These are phyloP conservation scores for Chascanopsetta lugubris DNA, from an alignment of 2,113 vertebrate genomes.

Conservation along the genomic window DNA sequence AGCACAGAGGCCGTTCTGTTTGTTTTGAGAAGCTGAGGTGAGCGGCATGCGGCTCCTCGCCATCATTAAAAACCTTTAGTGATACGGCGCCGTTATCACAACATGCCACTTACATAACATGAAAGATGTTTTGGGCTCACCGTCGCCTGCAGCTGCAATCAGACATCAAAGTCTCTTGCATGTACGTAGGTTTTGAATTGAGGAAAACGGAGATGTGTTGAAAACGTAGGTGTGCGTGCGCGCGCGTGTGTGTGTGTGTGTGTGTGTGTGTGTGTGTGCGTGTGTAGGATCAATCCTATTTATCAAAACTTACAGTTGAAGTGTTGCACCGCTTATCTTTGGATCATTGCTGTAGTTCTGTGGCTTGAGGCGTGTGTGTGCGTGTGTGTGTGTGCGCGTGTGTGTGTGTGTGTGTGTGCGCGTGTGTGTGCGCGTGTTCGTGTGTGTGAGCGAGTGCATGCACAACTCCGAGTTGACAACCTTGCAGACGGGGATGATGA, in stretches of 20 bases:
- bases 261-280: background rate
- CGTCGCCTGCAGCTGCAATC: constrained; percentile 24
- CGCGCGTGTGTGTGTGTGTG: background rate
- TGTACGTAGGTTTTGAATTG: background rate
- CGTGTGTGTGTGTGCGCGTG: background rate
- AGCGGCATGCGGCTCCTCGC: constrained; percentile 2
- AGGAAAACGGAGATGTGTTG: background rate
- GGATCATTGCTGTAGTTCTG: background rate
- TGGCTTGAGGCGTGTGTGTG: background rate
- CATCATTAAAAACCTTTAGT: constrained; percentile 11
- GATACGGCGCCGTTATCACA: constrained; percentile 7
- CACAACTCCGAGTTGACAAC: constrained; percentile 1
- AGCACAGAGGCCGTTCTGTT: constrained; percentile 21
- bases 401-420: constrained; percentile 13
- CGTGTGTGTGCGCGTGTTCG: background rate
- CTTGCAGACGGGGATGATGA: constrained; percentile 41
- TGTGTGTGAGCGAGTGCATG: constrained; percentile 12
- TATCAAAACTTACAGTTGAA: background rate
- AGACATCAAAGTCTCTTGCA: constrained; percentile 6
- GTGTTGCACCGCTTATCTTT: constrained; percentile 1
- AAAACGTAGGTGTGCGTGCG: background rate
- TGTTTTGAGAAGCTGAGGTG: constrained; percentile 4
- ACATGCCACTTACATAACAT: constrained; percentile 19
- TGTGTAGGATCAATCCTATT: background rate
- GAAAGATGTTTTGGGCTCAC: constrained; percentile 2